phyloP scores from a whole-genome alignment of 2,113 vertebrate genomes.

The Hylia prasina region DNA sequence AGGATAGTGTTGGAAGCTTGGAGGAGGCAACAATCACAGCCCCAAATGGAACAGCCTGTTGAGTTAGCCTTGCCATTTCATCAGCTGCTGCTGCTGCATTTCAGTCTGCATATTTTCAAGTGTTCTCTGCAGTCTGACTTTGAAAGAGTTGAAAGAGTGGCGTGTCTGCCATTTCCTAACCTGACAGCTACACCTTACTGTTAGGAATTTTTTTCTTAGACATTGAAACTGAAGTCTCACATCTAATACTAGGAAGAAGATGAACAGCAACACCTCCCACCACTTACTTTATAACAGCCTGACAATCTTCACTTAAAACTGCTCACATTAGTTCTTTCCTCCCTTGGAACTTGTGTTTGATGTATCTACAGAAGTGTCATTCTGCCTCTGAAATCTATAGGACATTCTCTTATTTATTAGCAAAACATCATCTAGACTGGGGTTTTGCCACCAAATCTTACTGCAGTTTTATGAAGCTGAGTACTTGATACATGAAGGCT shows the following conservation, averaged over 20 bases:
- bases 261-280: background rate
- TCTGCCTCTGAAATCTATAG: background rate
- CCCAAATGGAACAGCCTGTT: background rate
- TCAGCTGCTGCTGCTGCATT: rapidly evolving
- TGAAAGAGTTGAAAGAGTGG: background rate
- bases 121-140: background rate
- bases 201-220: background rate
- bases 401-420: background rate
- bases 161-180: background rate
- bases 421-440: background rate
- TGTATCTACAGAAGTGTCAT: background rate
- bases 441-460: background rate
- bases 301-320: background rate
- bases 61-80: background rate
- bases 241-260: background rate
- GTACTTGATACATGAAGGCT: background rate
- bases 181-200: background rate
- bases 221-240: background rate
- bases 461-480: background rate
- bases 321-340: background rate
- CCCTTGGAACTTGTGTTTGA: background rate
- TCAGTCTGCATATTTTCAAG: background rate
- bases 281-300: background rate
- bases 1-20: background rate
- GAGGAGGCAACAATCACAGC: background rate